Conservation (phyloP, 2,113 vertebrate genomes). For the Sclerurus mexicanus region DNA sequence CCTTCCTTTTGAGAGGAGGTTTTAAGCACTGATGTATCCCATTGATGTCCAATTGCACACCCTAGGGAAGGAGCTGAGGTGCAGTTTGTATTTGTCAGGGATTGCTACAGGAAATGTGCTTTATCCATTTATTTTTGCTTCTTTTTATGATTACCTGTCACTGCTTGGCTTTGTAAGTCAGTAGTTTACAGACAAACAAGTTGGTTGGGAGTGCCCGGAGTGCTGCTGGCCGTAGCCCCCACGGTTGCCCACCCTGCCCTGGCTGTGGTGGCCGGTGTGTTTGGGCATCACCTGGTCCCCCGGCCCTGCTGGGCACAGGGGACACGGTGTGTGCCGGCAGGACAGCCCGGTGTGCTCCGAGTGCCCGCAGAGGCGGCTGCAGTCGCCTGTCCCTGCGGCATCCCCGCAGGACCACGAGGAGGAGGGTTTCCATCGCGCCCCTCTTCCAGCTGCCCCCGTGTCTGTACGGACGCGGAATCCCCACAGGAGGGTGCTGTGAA, state of each 20-base stretch:
- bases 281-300: rapidly evolving
- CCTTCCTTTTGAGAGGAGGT: neutral
- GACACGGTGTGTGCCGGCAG: rapidly evolving
- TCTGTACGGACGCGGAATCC: conserved; percentile 36
- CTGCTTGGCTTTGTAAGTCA: neutral
- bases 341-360: neutral
- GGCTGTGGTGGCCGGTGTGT: rapidly evolving
- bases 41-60: rapidly evolving
- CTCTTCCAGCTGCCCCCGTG: conserved; percentile 18
- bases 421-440: neutral
- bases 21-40: rapidly evolving
- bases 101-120: neutral
- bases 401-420: neutral
- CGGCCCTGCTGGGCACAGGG: neutral
- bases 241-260: rapidly evolving
- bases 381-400: neutral
- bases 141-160: neutral
- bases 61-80: rapidly evolving
- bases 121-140: neutral
- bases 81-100: neutral
- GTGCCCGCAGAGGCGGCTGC: neutral
- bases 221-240: neutral
- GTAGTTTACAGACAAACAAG: rapidly evolving
- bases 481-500: conserved; percentile 63
- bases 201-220: neutral